Percentiles rank a stretch among this genome's conserved stretches.
These are phyloP conservation scores for Ailuropoda melanoleuca DNA, from an alignment of 2,113 vertebrate species.

Conservation along the genomic window DNA sequence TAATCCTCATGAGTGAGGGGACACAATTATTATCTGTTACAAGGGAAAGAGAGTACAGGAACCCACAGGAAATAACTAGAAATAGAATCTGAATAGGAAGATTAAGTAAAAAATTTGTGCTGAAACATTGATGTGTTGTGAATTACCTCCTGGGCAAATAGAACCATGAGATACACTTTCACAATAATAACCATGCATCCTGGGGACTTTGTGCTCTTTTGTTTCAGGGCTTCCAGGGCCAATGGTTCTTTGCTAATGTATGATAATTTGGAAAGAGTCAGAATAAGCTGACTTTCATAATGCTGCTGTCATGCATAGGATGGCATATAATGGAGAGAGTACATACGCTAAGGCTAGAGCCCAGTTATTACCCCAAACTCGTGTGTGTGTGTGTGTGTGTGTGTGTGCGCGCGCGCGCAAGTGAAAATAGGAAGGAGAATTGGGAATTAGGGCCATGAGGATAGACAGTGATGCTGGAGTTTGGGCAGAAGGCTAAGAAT, in stretches of 20 bases:
- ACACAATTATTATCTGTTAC: neutral
- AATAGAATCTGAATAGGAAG: neutral
- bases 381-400: neutral
- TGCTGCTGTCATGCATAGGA: neutral
- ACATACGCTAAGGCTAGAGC: accelerated
- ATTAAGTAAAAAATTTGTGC: neutral
- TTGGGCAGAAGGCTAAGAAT: neutral
- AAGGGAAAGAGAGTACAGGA: neutral
- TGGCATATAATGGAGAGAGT: no score
- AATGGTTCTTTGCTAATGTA: neutral
- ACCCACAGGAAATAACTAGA: neutral
- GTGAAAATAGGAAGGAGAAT: neutral
- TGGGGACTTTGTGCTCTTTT: neutral
- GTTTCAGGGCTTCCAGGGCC: neutral
- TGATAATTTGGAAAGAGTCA: neutral
- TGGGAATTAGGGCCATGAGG: neutral
- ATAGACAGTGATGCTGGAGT: neutral
- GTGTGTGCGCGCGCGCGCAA: neutral
- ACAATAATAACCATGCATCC: neutral
- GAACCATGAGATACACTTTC: neutral
- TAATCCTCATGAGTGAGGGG: neutral
- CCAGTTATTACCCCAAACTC: neutral
- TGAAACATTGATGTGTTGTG: neutral
- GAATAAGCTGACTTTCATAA: neutral
- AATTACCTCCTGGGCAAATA: neutral